Evolutionary conservation across 2,797 vertebrate species (phyloP).

Genomic region (Etheostoma nigrum): DNA sequence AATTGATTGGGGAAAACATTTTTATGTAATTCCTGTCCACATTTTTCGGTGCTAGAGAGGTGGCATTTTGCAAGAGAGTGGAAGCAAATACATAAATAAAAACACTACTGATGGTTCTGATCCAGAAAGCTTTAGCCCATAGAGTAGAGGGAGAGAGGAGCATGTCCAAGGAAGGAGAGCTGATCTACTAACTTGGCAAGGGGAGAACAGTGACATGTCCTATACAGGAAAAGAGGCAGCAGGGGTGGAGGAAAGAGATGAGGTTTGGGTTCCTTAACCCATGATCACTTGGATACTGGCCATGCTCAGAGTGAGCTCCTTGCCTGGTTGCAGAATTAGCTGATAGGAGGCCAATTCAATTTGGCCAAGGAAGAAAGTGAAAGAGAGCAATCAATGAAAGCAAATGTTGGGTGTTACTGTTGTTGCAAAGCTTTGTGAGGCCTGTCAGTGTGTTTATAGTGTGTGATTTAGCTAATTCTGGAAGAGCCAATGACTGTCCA

Average conservation of each 20-base stretch:
- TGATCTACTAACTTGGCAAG: slow-evolving; percentile 45
- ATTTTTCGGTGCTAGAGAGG: slow-evolving; percentile 30
- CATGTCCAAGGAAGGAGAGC: slow-evolving; percentile 14
- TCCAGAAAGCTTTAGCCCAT: slow-evolving; percentile 21
- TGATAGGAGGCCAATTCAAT: slow-evolving; percentile 48
- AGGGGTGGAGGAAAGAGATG: slow-evolving; percentile 21
- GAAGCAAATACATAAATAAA: not conserved
- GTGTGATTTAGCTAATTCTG: not conserved
- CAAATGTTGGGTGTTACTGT: slow-evolving; percentile 57
- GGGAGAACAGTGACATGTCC: slow-evolving; percentile 25
- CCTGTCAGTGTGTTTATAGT: slow-evolving; percentile 20
- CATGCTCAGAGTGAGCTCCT: slow-evolving; percentile 14
- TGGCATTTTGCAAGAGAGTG: slow-evolving; percentile 47
- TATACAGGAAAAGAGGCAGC: slow-evolving; percentile 11
- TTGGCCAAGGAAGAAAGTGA: slow-evolving; percentile 34
- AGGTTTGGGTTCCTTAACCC: slow-evolving; percentile 11
- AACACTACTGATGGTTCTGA: slow-evolving; percentile 9
- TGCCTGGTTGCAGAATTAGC: slow-evolving; percentile 42
- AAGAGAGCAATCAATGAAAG: slow-evolving; percentile 54
- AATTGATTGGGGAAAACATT: not conserved
- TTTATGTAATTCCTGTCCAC: slow-evolving; percentile 44
- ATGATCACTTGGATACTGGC: slow-evolving; percentile 30
- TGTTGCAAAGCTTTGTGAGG: slow-evolving; percentile 32
- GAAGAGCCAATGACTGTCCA: no score
- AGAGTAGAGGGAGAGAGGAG: slow-evolving; percentile 1